Conservation (phyloP, 2,113 vertebrate genomes). For the Clarias magur region DNA sequence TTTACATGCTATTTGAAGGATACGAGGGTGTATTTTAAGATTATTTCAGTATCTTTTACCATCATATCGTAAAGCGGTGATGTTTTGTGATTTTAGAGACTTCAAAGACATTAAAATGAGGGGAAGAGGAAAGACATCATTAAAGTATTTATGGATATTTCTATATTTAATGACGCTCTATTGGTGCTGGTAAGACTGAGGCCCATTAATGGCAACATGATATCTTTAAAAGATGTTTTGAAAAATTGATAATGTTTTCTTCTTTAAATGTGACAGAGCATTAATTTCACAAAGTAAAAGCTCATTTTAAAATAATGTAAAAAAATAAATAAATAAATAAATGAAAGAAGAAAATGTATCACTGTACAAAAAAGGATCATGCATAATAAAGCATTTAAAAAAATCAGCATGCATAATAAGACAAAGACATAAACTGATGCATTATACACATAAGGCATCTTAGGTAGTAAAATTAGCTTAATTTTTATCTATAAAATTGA, state of each 20-base stretch:
- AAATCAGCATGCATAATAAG: neutral
- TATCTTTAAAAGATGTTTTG: conserved; percentile 72
- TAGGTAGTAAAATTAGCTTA: neutral
- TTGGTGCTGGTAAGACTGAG: conserved; percentile 72
- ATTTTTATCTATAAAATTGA: neutral
- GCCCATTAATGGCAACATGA: conserved; percentile 76
- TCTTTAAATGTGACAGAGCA: conserved; percentile 55
- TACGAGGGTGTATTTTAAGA: neutral
- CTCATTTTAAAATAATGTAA: conserved; percentile 15
- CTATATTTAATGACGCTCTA: conserved; percentile 80
- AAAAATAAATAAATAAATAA: conserved; percentile 31
- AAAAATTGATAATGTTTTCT: conserved; percentile 71
- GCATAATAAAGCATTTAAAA: neutral
- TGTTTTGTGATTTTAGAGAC: conserved; percentile 23
- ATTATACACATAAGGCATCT: neutral
- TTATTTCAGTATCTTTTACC: conserved; percentile 12
- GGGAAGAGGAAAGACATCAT: conserved; percentile 55
- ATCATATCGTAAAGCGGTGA: neutral
- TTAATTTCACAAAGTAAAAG: conserved; percentile 67
- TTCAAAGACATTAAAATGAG: conserved; percentile 29
- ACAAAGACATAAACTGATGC: neutral
- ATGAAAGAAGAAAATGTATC: neutral
- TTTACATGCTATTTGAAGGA: neutral
- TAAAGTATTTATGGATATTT: conserved; percentile 77
- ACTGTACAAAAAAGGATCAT: neutral